Conservation (phyloP, 1,140 invertebrate species). For the Metopolophium dirhodum region DNA sequence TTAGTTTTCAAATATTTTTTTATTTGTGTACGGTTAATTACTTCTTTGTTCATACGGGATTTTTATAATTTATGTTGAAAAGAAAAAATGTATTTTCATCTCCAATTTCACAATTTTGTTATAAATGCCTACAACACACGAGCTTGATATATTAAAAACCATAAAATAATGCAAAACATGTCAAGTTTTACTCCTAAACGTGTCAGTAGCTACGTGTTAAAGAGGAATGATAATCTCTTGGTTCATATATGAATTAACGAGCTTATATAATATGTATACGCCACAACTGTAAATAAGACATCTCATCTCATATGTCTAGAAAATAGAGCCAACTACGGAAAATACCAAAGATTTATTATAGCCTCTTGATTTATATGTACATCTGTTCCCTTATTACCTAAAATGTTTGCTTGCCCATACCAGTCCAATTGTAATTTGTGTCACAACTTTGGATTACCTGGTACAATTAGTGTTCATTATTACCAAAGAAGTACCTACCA, state of each 20-base stretch:
- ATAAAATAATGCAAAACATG: background rate
- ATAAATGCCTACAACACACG: background rate
- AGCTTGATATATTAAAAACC: background rate
- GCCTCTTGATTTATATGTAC: slow-evolving; percentile 15
- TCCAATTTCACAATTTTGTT: background rate
- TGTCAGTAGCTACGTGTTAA: background rate
- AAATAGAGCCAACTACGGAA: background rate
- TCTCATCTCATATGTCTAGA: background rate
- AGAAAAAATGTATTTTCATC: background rate
- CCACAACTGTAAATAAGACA: slow-evolving; percentile 4
- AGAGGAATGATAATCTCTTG: background rate
- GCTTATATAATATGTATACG: background rate
- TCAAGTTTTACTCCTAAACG: background rate
- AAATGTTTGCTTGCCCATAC: background rate
- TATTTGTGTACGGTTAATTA: background rate
- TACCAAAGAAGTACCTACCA: background rate
- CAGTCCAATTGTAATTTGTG: background rate
- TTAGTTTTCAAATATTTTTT: background rate
- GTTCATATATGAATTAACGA: background rate
- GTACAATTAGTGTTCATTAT: background rate
- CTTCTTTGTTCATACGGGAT: background rate
- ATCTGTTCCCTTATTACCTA: slow-evolving; percentile 17
- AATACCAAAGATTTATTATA: slow-evolving; percentile 24
- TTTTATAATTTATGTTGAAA: background rate
- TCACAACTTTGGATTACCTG: background rate